Evolutionary conservation across 2,113 vertebrate species (phyloP), one percentile per base, ranked within the genome.

Genomic region (Agapornis roseicollis): DNA sequence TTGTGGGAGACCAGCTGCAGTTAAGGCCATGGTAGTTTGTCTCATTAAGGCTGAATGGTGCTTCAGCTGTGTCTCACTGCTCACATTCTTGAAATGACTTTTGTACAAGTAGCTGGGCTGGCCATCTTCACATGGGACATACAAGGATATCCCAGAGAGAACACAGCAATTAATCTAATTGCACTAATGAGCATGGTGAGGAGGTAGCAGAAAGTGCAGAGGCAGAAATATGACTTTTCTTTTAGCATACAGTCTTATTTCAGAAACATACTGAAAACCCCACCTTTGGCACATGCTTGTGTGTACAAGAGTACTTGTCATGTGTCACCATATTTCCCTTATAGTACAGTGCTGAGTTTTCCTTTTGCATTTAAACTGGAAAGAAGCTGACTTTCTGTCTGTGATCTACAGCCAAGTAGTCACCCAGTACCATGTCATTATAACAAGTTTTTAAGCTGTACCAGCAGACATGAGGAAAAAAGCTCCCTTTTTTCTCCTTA

Each of bases 251-350:
- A 35, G 18, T 31, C 3, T 58, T 70, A 2, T 39, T 78, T 33
- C 61, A 28, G 65, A 93, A 72, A 29, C 0, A 0, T 25, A 6
- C 20, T 69, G 66, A 68, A 81, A 69, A 5, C 5, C 9, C 9
- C 11, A 29, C 35, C 0, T 0, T 0, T 47, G 64, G 39, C 37
- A 56, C 25, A 20, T 37, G 28, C 6, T 19, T 47, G 42, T 47
- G 22, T 20, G n/a, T 29, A 6, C 14, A 16, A 12, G 13, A 66
- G 13, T 17, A 17, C 18, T 69, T 68, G 47, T 28, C 14, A 3
- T 28, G 18, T 89, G 69, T 46, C 29, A 35, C n/a, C 46, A 53
- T 13, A 3, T 17, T 49, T 72, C 18, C 18, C 27, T 78, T 47
- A 8, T 39, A 65, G 16, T 44, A 39, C 11, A 74, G n/a, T 20